Evolutionary conservation across 1,140 invertebrate species (phyloP).

Genomic region (Hyposmocoma kahamanoa): DNA sequence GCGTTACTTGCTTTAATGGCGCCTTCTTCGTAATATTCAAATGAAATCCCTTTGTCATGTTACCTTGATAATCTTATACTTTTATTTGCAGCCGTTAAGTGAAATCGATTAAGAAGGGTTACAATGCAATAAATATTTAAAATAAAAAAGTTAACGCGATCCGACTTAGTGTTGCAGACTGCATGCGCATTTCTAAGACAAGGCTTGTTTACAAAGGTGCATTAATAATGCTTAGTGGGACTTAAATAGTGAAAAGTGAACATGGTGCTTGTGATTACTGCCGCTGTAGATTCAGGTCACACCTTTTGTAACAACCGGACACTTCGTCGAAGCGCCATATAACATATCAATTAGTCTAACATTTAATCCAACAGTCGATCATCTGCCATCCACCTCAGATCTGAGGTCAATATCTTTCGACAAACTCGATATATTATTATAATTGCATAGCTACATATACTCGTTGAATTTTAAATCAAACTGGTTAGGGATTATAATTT

Average conservation of each 20-base stretch:
- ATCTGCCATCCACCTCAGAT: slow-evolving; percentile 48
- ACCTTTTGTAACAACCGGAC: slow-evolving; percentile 15
- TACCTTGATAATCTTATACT: background rate
- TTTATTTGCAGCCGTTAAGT: background rate
- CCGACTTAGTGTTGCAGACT: no score
- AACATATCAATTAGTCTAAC: slow-evolving; percentile 40
- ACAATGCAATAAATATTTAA: background rate
- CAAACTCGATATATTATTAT: slow-evolving; percentile 51
- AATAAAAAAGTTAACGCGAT: no score
- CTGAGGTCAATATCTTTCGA: slow-evolving; percentile 63
- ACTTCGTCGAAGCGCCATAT: slow-evolving; percentile 37
- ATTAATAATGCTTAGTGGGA: background rate
- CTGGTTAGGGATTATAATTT: slow-evolving; percentile 43
- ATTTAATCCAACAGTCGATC: slow-evolving; percentile 54
- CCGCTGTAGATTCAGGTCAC: slow-evolving; percentile 20
- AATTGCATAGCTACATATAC: slow-evolving; percentile 33
- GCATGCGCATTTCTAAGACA: background rate
- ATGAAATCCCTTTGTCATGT: background rate
- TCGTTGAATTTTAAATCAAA: slow-evolving; percentile 54
- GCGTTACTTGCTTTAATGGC: slow-evolving; percentile 7
- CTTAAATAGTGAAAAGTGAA: slow-evolving; percentile 11
- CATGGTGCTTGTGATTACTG: slow-evolving; percentile 11
- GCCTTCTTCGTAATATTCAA: slow-evolving; percentile 2
- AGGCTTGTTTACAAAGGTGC: background rate
- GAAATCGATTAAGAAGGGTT: background rate